Conservation (phyloP, 2,113 vertebrate genomes). For the Platysternon megacephalum region DNA sequence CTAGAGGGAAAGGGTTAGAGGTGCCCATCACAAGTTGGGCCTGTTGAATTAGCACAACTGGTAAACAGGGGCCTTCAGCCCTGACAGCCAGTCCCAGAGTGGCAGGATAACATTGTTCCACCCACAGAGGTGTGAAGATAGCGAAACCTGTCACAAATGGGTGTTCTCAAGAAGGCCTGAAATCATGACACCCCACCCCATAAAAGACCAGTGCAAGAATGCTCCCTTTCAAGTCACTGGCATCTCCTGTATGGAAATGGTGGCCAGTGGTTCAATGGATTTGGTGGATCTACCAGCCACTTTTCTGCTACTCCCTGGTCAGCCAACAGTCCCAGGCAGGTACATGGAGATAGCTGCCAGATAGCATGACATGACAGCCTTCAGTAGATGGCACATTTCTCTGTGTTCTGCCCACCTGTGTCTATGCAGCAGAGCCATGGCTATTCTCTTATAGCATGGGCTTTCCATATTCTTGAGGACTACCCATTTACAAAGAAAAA, state of each 20-base stretch:
- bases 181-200: no score
- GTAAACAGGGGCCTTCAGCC: background rate
- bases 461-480: background rate
- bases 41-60: no score
- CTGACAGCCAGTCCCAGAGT: no score
- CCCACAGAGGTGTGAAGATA: no score
- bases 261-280: background rate
- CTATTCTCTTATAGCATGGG: background rate
- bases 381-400: background rate
- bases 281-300: background rate
- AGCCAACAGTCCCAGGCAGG: background rate
- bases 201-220: background rate
- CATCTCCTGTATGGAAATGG: background rate
- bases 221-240: background rate
- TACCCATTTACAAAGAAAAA: background rate
- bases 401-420: background rate
- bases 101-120: background rate
- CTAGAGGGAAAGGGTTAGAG: background rate
- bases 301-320: background rate
- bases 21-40: background rate
- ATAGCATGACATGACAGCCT: background rate
- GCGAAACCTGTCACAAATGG: no score
- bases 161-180: no score
- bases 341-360: background rate
- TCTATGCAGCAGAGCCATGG: background rate